Percentiles rank a stretch among this genome's conserved stretches.
Conservation (phyloP, 64 coral and sea anemone species). For the Stylophora pistillata region DNA sequence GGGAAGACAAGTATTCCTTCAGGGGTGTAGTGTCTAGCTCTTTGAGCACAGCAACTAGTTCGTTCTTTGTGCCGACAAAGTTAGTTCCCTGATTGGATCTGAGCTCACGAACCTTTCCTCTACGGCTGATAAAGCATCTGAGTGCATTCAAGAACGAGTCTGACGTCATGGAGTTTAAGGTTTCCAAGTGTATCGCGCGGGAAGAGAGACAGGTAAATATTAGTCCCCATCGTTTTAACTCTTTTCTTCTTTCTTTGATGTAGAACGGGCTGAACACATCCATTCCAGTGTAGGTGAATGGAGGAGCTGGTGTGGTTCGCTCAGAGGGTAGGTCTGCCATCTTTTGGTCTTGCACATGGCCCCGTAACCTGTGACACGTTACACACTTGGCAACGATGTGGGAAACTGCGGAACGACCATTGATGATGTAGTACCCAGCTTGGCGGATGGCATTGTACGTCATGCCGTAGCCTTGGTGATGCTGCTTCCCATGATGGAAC, state of each 20-base stretch:
- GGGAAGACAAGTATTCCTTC: conserved; percentile 37
- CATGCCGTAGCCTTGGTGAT: conserved; percentile 56
- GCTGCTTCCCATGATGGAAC: conserved; percentile 62
- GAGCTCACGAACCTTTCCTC: conserved; percentile 58
- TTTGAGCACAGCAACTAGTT: neutral
- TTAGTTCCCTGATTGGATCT: conserved; percentile 48
- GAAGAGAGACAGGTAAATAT: conserved; percentile 51
- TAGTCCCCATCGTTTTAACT: conserved; percentile 49
- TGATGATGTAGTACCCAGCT: conserved; percentile 51
- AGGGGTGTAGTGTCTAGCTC: conserved; percentile 8
- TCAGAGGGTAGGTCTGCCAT: conserved; percentile 60
- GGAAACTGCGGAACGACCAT: conserved; percentile 31
- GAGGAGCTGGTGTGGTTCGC: conserved; percentile 31
- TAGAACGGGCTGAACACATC: conserved; percentile 49
- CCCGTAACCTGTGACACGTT: conserved; percentile 42
- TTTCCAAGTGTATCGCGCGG: conserved; percentile 42
- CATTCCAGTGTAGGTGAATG: conserved; percentile 45
- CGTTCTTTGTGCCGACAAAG: conserved; percentile 47
- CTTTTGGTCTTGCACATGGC: conserved; percentile 58
- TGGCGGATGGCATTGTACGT: conserved; percentile 66
- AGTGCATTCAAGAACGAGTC: conserved; percentile 43
- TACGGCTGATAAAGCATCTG: conserved; percentile 45
- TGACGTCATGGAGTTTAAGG: conserved; percentile 29
- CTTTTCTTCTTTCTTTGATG: conserved; percentile 27
- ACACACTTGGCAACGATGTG: conserved; percentile 57